Conservation (phyloP, 2,113 vertebrate species). For the Centrocercus urophasianus region DNA sequence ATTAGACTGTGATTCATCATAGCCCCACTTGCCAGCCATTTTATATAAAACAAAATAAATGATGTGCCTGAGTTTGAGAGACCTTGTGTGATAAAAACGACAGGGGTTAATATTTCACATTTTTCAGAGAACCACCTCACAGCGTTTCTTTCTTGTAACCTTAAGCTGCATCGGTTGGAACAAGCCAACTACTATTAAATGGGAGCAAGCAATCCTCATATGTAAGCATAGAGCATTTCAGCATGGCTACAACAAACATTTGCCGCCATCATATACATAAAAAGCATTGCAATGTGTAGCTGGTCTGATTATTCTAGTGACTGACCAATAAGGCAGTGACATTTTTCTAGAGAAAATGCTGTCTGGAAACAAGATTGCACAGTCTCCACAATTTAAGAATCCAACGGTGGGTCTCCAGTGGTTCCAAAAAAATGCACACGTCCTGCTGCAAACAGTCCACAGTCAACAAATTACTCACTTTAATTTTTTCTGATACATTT, state of each 20-base stretch:
- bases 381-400: not conserved
- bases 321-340: not conserved
- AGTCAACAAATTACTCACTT: not conserved
- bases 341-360: not conserved
- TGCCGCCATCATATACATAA: not conserved
- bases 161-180: not conserved
- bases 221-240: not conserved
- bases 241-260: not conserved
- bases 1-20: not conserved
- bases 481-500: not conserved
- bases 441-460: not conserved
- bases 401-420: not conserved
- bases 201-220: not conserved
- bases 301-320: not conserved
- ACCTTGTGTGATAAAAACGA: not conserved
- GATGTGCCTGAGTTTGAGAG: not conserved
- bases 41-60: not conserved
- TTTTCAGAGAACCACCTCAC: not conserved
- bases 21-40: not conserved
- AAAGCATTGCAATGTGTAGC: not conserved
- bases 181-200: not conserved
- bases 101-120: not conserved
- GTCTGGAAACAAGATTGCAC: not conserved
- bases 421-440: not conserved
- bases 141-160: not conserved